Conservation (phyloP, 2,797 vertebrate genomes). For the Gymnopithys bicolor region DNA sequence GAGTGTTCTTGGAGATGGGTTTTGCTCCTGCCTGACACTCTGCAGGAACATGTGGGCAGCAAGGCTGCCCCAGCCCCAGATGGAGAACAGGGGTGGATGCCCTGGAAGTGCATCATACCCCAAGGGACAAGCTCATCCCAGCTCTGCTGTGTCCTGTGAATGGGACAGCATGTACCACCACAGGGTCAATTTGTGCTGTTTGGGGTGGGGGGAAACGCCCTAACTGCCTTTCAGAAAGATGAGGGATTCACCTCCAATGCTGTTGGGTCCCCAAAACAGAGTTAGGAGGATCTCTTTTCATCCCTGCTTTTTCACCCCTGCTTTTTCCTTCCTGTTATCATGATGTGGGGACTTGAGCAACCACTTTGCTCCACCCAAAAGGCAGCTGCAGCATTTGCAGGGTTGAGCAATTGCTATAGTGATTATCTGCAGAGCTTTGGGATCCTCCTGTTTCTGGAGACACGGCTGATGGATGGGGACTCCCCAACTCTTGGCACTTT, state of each 20-base stretch:
- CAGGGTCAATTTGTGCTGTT: rapidly evolving
- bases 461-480: slow-evolving; percentile 2
- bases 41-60: not conserved
- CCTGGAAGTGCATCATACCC: not conserved
- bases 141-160: rapidly evolving
- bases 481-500: not conserved
- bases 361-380: slow-evolving; percentile 23
- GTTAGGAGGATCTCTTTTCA: not conserved
- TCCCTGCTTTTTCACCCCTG: not conserved
- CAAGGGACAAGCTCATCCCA: rapidly evolving
- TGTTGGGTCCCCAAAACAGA: not conserved
- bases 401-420: slow-evolving; percentile 47
- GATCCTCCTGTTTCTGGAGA: slow-evolving; percentile 11
- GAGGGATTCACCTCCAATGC: not conserved
- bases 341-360: not conserved
- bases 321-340: not conserved
- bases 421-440: slow-evolving; percentile 39
- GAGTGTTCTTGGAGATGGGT: not conserved
- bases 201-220: not conserved
- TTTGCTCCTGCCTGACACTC: not conserved
- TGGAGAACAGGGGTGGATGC: not conserved
- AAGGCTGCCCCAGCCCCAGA: not conserved
- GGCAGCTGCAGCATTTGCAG: not conserved
- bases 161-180: rapidly evolving
- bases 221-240: not conserved